Evolutionary conservation across 2,797 vertebrate species (phyloP), one percentile per base, ranked within the genome.

Genomic region (Schizopygopsis malacanthus): DNA sequence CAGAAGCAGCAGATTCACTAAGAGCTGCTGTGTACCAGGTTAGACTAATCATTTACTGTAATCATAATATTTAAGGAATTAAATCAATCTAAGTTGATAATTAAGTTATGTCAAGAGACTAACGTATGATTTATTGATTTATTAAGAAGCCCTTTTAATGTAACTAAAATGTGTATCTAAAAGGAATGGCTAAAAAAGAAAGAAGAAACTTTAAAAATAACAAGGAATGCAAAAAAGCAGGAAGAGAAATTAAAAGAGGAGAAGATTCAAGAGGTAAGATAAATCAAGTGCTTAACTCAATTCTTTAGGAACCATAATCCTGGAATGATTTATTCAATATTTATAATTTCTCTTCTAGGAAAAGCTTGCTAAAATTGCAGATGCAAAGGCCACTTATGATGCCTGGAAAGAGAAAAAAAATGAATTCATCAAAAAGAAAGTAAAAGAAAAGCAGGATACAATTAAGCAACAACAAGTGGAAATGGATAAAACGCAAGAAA

Each of bases 111-210:
- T 37, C 13, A 50, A 15, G 10, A 73, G 39, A 69, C 9, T 50
- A 15, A 8, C 13, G 4, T 18, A 47, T 76, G 54, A 33, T 11
- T 54, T 78, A 73, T 82, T 28, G 54, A 33, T 11, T 54, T 78
- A 73, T 82, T 28, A 8, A 39, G 45, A 47, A 28, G 25, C 39
- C 13, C 6, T 52, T 70, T 82, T 78, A 56, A 65, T n/a, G 79
- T 28, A 75, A 45, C 18, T 80, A 79, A 83, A 87, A 90, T 72
- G 13, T 22, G 79, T 28, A 69, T 52, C 18, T 80, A 79, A 82
- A 87, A 99, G 98, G 96, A 97, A 81, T 99, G 98, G 98, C 91
- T 98, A 79, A 93, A 95, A 93, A 97, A 96, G 93, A 99, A 99
- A 93, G 96, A 93, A 72, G 88, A 92, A 50, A 93, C 92, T 88